Evolutionary conservation across 2,888 invertebrate genomes (phyloP).

Genomic region (Gibbula magus): DNA sequence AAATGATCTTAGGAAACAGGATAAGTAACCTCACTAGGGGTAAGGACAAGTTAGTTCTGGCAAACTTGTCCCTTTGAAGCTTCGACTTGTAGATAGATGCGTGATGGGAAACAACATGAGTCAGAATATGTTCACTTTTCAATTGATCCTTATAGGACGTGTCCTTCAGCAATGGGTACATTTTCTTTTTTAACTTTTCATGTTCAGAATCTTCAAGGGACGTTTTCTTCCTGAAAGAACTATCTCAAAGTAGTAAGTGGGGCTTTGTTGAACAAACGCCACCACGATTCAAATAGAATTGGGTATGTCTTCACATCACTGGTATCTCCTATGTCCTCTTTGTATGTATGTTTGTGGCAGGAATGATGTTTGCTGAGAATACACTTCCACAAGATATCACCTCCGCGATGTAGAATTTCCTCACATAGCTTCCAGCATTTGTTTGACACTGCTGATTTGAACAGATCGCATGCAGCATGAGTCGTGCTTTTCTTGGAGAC

Average conservation of each 20-base stretch:
- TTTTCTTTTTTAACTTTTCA: not conserved
- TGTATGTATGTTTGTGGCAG: slow-evolving; percentile 36
- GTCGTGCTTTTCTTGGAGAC: slow-evolving; percentile 32
- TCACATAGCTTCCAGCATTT: slow-evolving; percentile 33
- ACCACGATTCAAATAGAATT: not conserved
- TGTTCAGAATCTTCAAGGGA: not conserved
- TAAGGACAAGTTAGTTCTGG: no score
- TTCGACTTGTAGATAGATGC: not conserved
- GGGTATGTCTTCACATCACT: not conserved
- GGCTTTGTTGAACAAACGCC: not conserved
- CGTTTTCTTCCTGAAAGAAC: slow-evolving; percentile 3
- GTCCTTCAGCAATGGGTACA: not conserved
- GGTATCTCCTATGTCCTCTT: not conserved
- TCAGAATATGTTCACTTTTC: not conserved
- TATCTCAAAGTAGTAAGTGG: not conserved
- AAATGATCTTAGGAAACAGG: not conserved
- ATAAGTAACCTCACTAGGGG: not conserved
- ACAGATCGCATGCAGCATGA: slow-evolving; percentile 41
- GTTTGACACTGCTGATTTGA: slow-evolving; percentile 31
- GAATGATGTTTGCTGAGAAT: slow-evolving; percentile 27
- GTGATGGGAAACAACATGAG: slow-evolving; percentile 13
- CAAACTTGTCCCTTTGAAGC: no score
- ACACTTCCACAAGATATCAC: slow-evolving; percentile 40
- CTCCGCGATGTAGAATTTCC: slow-evolving; percentile 28
- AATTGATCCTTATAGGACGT: not conserved